Percentiles rank a stretch among this genome's conserved stretches.
phyloP scores from a whole-genome alignment of 2,888 invertebrate species.

The Synergus umbraculus region DNA sequence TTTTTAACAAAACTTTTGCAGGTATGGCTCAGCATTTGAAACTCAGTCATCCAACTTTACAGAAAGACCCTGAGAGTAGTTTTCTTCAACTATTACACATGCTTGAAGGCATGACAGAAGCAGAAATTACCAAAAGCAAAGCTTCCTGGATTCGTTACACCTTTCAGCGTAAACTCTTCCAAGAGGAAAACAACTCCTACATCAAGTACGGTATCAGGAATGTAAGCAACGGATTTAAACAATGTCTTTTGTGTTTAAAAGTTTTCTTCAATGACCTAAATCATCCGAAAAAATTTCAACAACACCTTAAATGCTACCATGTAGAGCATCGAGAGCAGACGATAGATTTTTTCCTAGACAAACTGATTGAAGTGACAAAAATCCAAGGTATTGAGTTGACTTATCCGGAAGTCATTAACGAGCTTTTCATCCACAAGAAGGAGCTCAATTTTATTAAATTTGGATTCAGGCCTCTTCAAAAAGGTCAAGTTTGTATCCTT shows the following conservation, averaged over 20 bases:
- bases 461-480: constrained; percentile 5
- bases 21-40: not conserved
- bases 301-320: not conserved
- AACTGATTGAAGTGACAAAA: not conserved
- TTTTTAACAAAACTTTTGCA: not conserved
- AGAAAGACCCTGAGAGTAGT: not conserved
- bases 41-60: not conserved
- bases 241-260: not conserved
- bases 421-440: constrained; percentile 1
- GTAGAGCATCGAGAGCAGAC: not conserved
- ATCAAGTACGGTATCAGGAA: not conserved
- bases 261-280: not conserved
- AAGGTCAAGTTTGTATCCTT: constrained; percentile 9
- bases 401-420: not conserved
- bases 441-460: not conserved
- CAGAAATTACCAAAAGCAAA: not conserved
- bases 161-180: not conserved
- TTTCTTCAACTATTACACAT: not conserved
- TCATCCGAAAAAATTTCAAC: not conserved
- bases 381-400: not conserved
- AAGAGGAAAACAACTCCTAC: not conserved
- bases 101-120: not conserved
- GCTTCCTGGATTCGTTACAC: constrained; percentile 5
- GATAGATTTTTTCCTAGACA: not conserved
- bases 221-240: not conserved